Conservation (phyloP, 2,888 invertebrate species). For the Syrphus vitripennis region DNA sequence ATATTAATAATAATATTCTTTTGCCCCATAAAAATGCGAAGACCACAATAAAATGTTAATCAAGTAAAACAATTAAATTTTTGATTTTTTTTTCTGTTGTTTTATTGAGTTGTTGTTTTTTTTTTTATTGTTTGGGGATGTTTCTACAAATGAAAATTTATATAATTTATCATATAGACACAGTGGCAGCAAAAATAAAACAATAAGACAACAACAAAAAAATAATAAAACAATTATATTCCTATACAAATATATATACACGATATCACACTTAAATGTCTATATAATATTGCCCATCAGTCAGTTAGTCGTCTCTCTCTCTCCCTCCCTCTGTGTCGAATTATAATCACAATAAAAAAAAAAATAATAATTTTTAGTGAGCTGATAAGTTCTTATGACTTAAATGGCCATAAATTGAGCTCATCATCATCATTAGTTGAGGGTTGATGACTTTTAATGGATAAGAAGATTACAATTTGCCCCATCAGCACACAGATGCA, state of each 20-base stretch:
- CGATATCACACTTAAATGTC: slow-evolving; percentile 42
- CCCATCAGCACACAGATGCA: not conserved
- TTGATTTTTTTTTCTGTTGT: not conserved
- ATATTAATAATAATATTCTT: not conserved
- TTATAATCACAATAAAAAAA: slow-evolving; percentile 7
- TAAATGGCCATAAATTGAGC: slow-evolving; percentile 52
- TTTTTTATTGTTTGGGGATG: slow-evolving; percentile 9
- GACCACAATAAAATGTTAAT: slow-evolving; percentile 63
- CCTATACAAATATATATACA: slow-evolving; percentile 50
- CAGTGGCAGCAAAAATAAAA: slow-evolving; percentile 27
- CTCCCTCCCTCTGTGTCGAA: not conserved
- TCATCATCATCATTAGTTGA: slow-evolving; percentile 22
- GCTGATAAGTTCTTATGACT: slow-evolving; percentile 55
- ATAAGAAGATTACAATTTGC: slow-evolving; percentile 29
- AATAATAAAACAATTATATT: slow-evolving; percentile 45
- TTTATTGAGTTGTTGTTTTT: slow-evolving; percentile 42
- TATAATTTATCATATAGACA: slow-evolving; percentile 41
- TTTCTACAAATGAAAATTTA: not conserved
- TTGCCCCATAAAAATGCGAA: slow-evolving; percentile 30
- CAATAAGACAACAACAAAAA: not conserved
- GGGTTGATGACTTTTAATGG: slow-evolving; percentile 44
- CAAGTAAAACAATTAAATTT: slow-evolving; percentile 70
- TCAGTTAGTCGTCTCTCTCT: not conserved
- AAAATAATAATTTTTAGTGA: slow-evolving; percentile 8
- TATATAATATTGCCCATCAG: slow-evolving; percentile 17